Conservation (phyloP, 2,888 invertebrate species). For the Rhagium mordax region DNA sequence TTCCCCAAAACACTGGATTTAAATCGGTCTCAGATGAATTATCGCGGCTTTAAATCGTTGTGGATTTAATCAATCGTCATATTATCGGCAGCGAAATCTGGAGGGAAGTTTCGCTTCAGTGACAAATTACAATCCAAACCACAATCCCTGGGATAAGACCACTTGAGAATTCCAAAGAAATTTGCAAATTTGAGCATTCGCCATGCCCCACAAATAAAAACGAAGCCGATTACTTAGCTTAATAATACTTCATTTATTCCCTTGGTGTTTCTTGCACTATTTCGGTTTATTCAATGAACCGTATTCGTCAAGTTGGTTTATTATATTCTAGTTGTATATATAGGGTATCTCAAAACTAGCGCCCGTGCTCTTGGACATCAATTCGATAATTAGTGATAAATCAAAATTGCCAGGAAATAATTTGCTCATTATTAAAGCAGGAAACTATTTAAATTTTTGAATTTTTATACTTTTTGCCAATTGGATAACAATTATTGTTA, state of each 20-base stretch:
- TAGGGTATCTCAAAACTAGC: too few relatives aligned
- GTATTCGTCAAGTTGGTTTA: neutral
- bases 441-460: too few relatives aligned
- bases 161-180: slow-evolving; percentile 15
- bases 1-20: neutral
- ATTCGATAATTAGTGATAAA: too few relatives aligned
- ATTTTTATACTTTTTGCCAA: too few relatives aligned
- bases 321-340: too few relatives aligned
- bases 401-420: too few relatives aligned
- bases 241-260: slow-evolving; percentile 16
- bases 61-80: slow-evolving; percentile 22
- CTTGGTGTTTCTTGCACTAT: neutral
- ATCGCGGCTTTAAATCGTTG: neutral
- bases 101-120: slow-evolving; percentile 23
- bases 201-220: slow-evolving; percentile 11
- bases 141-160: slow-evolving; percentile 14
- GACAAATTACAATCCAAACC: slow-evolving; percentile 32
- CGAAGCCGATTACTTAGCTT: slow-evolving; percentile 11
- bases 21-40: neutral
- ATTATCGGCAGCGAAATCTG: slow-evolving; percentile 15
- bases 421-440: too few relatives aligned
- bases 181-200: slow-evolving; percentile 10
- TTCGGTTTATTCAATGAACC: neutral
- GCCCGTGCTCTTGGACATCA: too few relatives aligned
- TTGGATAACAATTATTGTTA: too few relatives aligned